phyloP scores from a whole-genome alignment of 2,113 vertebrate genomes.

The Asarcornis scutulata region DNA sequence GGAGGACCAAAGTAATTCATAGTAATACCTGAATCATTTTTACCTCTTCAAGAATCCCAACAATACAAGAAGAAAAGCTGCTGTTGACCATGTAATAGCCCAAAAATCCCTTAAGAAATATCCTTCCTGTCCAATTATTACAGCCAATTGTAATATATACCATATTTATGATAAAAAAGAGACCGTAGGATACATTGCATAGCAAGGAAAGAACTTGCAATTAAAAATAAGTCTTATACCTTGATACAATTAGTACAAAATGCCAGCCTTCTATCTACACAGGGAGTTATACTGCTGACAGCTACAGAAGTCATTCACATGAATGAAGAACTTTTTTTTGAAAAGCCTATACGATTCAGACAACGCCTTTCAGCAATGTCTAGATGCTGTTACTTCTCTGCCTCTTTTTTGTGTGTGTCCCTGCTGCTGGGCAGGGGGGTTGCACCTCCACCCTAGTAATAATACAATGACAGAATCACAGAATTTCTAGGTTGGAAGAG shows the following conservation, averaged over 20 bases:
- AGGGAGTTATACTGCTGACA: neutral
- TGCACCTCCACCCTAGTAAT: neutral
- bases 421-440: no score
- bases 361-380: neutral
- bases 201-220: neutral
- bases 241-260: neutral
- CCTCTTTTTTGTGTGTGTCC: neutral
- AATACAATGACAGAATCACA: no score
- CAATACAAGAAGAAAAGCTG: neutral
- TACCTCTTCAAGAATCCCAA: neutral
- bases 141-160: neutral
- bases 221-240: neutral
- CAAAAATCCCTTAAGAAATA: neutral
- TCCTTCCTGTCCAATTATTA: neutral
- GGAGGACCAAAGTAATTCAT: neutral
- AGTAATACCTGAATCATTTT: neutral
- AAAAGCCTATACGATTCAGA: neutral
- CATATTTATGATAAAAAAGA: neutral
- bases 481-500: no score
- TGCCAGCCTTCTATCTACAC: neutral
- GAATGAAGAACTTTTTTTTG: neutral
- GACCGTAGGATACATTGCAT: neutral
- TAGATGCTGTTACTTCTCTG: neutral
- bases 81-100: neutral
- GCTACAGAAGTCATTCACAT: neutral